A percentile compares a stretch with the other conserved stretches of the same genome.
phyloP scores from a whole-genome alignment of 2,113 vertebrate species.

The Fregata magnificens region DNA sequence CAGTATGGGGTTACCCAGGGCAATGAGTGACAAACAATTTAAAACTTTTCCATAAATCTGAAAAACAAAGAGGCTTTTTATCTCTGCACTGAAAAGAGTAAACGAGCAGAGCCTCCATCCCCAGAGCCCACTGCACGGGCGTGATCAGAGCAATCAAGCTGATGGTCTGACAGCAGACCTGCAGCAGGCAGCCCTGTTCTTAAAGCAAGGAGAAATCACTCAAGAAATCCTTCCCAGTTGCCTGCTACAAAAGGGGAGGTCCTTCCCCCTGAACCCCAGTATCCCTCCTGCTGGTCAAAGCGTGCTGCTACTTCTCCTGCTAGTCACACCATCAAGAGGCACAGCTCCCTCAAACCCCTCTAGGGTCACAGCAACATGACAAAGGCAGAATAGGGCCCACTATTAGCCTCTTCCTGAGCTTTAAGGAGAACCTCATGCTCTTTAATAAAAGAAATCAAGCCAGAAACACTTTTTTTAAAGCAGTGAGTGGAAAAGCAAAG shows the following conservation, averaged over 20 bases:
- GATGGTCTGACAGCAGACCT: background rate
- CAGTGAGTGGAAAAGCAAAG: background rate
- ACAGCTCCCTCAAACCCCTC: background rate
- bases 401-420: background rate
- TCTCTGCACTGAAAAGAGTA: background rate
- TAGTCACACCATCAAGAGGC: background rate
- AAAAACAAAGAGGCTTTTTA: conserved; percentile 44
- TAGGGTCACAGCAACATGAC: background rate
- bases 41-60: conserved; percentile 51
- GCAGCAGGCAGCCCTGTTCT: background rate
- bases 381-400: background rate
- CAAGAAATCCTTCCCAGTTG: background rate
- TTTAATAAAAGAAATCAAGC: background rate
- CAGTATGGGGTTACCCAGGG: background rate
- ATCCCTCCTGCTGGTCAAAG: background rate
- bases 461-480: background rate
- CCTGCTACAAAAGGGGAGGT: background rate
- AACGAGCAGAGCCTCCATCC: background rate
- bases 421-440: background rate
- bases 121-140: background rate
- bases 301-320: background rate
- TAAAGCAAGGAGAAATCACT: background rate
- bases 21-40: background rate
- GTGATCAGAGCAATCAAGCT: conserved; percentile 9
- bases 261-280: background rate